Base-by-base conservation (phyloP, 35 echinoderm and acorn worm genomes). In the Ophioderma brevispina region DNA sequence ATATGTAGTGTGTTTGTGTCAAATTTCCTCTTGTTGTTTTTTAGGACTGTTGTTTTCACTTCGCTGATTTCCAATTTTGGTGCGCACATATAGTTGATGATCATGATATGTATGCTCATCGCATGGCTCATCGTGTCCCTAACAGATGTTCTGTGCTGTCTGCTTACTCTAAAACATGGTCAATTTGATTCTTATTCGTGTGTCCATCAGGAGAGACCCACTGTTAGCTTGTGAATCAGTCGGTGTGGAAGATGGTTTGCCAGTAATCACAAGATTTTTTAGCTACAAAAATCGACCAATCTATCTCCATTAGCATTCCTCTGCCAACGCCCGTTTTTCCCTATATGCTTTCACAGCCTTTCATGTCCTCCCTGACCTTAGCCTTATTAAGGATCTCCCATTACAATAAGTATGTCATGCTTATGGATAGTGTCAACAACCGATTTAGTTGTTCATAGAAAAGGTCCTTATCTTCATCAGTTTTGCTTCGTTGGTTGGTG, bases 321-420 rank as follows among this genome's bases (percentile, higher is more conserved):
- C 33, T 34, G 5, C 89, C 81, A 2, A 38, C 39, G 0, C 63
- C 89, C n/a, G 64, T 33, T 56, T 40, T 84, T 40, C 89, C 80
- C 50, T 84, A 84, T n/a, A 80, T 80, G 25, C 37, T 90, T 31
- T 84, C 80, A 70, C 34, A 64, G 23, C 79, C 81, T 13, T 31
- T 18, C 0, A 75, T 84, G 35, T 84, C 52, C 35, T 75, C 36
- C 5, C 79, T 32, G 76, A 90, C 89, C 37, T 90, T 90, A n/a
- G 89, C 89, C 84, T 90, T 90, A 1, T n/a, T n/a, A n/a, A n/a
- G 84, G 37, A 77, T 90, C 89, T 37, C 89, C 89, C 80, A 90
- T 84, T 13, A 84, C 59, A 31, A 90, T 25, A 4, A 19, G 8
- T 30, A 90, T 38, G 64, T 64, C 89, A 38, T 75, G 79, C 64